phyloP scores from a whole-genome alignment of 2,797 vertebrate species.

The Neopelma chrysocephalum region DNA sequence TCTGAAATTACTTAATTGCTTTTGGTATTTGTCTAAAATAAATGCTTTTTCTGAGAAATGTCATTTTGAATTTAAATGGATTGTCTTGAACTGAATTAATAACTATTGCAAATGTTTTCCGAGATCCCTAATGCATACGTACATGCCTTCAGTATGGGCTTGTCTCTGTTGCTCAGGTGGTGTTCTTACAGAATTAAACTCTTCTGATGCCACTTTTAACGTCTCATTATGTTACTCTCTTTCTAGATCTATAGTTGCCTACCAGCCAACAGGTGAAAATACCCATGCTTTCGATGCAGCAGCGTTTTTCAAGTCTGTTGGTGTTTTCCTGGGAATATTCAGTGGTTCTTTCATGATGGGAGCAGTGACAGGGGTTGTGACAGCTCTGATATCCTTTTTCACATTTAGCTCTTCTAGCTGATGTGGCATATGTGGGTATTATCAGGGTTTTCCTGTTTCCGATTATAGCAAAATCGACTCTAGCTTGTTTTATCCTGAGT shows the following conservation, averaged over 20 bases:
- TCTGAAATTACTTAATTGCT: neutral
- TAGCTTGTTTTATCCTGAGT: neutral
- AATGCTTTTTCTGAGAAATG: neutral
- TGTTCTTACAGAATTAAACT: neutral
- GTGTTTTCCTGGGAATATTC: constrained; percentile 96
- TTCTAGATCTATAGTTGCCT: constrained; percentile 92
- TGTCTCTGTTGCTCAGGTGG: neutral
- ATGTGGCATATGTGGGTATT: neutral
- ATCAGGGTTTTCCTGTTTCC: neutral
- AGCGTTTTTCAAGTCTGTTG: constrained; percentile 96
- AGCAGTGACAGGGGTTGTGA: constrained; percentile 91
- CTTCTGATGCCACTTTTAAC: neutral
- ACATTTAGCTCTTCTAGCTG: neutral
- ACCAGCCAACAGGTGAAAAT: constrained; percentile 92
- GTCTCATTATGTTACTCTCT: neutral
- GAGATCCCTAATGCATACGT: neutral
- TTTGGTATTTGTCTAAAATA: neutral
- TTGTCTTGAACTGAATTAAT: neutral
- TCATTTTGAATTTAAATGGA: neutral
- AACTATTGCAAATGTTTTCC: neutral
- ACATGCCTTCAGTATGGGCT: neutral
- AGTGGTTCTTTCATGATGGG: constrained; percentile 98
- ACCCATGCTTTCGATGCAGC: constrained; percentile 94
- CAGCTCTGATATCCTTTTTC: constrained; percentile 95
- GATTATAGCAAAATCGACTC: neutral